Conservation (phyloP, 2,888 invertebrate genomes). For the Sphinx pinastri region DNA sequence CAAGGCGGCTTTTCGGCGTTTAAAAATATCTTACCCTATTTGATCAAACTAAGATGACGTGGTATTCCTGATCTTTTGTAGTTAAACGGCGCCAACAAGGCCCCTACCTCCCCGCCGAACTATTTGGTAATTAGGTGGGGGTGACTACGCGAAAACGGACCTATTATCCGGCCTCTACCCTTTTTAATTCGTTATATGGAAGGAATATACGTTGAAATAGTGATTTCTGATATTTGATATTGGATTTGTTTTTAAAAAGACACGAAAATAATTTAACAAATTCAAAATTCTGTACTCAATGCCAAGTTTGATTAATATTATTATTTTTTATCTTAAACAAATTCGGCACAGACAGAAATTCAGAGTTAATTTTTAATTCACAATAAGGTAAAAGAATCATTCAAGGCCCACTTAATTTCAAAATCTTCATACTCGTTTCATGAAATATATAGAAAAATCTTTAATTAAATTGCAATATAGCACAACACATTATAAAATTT, state of each 20-base stretch:
- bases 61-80: not conserved
- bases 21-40: not conserved
- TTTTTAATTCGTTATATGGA: not conserved
- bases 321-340: too few relatives aligned
- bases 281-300: too few relatives aligned
- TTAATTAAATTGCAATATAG: too few relatives aligned
- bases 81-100: not conserved
- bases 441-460: too few relatives aligned
- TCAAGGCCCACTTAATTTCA: too few relatives aligned
- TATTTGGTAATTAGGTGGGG: slow-evolving; percentile 29
- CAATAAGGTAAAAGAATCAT: too few relatives aligned
- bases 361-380: too few relatives aligned
- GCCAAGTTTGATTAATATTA: too few relatives aligned
- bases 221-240: not conserved
- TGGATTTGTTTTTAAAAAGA: not conserved
- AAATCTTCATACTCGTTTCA: too few relatives aligned
- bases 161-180: not conserved
- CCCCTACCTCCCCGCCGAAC: slow-evolving; percentile 6
- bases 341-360: too few relatives aligned
- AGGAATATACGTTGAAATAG: not conserved
- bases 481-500: too few relatives aligned
- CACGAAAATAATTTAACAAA: not conserved
- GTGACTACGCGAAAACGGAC: slow-evolving; percentile 25
- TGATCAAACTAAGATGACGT: not conserved
- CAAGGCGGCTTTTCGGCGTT: too few relatives aligned